Evolutionary conservation across 2,797 vertebrate species (phyloP), one percentile per base, ranked within the genome.

Genomic region (Oreonectes daqikongensis): DNA sequence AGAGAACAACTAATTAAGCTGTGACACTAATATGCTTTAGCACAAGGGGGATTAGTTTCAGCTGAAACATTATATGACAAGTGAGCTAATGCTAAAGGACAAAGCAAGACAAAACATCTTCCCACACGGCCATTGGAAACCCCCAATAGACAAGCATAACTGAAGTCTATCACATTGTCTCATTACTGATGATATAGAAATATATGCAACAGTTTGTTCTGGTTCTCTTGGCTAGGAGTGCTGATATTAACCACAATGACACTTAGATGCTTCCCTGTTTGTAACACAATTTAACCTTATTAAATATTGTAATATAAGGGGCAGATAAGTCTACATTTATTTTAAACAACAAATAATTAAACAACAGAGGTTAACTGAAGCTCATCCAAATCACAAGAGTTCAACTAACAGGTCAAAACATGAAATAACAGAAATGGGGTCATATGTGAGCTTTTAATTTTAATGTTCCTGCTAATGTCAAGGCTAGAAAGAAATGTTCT

Each of bases 401-500:
- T 35, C 35, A 35, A 35, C 35, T 35, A 35, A 35, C 35, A 10
- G 9, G 35, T 10, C 8, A 35, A 35, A 35, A 35, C 2, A 52
- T n/a, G 20, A 77, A 81, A 67, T 61, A 57, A 64, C 26, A 77
- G 14, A 63, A 38, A 76, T 24, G 48, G 46, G 46, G 44, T 53
- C 84, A 80, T 85, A 79, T 50, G 81, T 72, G 72, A 80, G 69
- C 84, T 67, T 89, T 85, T 86, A 84, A 87, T 87, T 85, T 79
- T 28, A 83, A 84, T 79, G 5, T 59, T 81, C 83, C 77, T 79
- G 82, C 82, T 87, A 85, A 66, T 75, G 52, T n/a, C 4, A 20
- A 59, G 73, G 64, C 64, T 60, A 44, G 73, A 80, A 83, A 86
- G 82, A 82, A 78, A 88, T 90, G 85, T 90, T 85, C 86, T 87